phyloP scores from a whole-genome alignment of 2,113 vertebrate genomes.

The Lathamus discolor region DNA sequence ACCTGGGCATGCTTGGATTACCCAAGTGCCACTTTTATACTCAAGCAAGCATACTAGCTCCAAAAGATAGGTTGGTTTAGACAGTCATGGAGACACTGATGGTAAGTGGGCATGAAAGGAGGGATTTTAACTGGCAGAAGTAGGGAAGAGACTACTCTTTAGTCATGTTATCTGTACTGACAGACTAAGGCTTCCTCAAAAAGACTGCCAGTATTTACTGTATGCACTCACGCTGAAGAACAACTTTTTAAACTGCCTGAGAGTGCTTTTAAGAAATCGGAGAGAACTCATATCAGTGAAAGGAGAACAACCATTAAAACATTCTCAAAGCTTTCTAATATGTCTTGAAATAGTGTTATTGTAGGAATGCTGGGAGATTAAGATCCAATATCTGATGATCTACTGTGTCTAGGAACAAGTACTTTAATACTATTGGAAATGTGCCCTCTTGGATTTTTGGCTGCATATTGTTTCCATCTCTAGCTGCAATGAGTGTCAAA shows the following conservation, averaged over 20 bases:
- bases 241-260: slow-evolving; percentile 8
- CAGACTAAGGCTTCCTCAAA: neutral
- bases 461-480: slow-evolving; percentile 36
- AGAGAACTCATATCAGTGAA: slow-evolving; percentile 7
- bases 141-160: neutral
- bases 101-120: neutral
- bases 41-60: neutral
- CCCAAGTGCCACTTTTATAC: neutral
- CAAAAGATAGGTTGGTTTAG: neutral
- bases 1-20: neutral
- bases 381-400: slow-evolving; percentile 46
- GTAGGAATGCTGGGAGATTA: slow-evolving; percentile 40
- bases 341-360: neutral
- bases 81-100: neutral
- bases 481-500: neutral
- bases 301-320: slow-evolving; percentile 20
- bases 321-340: slow-evolving; percentile 10
- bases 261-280: slow-evolving; percentile 21
- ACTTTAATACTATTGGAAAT: slow-evolving; percentile 49
- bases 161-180: neutral
- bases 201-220: neutral
- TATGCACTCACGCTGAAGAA: neutral
- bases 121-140: neutral
- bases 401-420: slow-evolving; percentile 33
- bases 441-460: slow-evolving; percentile 26